Conservation (phyloP, 2,797 vertebrate species). For the Halcyon leucocephala region DNA sequence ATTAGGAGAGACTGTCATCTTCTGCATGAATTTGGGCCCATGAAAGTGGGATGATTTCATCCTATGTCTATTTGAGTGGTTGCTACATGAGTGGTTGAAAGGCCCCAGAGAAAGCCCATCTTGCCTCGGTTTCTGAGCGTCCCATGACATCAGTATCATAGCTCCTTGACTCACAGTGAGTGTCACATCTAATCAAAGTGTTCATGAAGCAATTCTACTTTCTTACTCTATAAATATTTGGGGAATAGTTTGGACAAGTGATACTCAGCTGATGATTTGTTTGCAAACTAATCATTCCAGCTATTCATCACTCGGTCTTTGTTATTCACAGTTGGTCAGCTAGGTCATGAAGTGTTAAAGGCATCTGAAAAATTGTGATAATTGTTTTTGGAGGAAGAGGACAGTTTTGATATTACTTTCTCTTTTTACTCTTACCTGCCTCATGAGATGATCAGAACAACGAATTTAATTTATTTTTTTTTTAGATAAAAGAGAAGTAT, state of each 20-base stretch:
- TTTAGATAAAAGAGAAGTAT: background rate
- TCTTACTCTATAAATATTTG: conserved; percentile 55
- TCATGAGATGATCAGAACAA: background rate
- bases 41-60: background rate
- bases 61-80: background rate
- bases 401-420: background rate
- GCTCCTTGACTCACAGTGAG: background rate
- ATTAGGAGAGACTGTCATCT: background rate
- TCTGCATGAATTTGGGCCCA: background rate
- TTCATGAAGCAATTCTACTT: conserved; percentile 12
- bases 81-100: background rate
- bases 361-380: background rate
- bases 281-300: conserved; percentile 53
- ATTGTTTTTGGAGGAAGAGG: background rate
- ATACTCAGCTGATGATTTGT: conserved; percentile 50
- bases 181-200: background rate
- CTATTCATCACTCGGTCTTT: conserved; percentile 25
- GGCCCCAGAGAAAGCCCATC: background rate
- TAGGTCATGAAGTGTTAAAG: background rate
- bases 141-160: background rate
- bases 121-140: background rate
- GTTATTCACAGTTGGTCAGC: conserved; percentile 18
- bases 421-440: background rate
- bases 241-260: conserved; percentile 50
- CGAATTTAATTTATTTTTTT: background rate